Conservation (phyloP, 2,797 vertebrate genomes). For the Gadopsis marmoratus region DNA sequence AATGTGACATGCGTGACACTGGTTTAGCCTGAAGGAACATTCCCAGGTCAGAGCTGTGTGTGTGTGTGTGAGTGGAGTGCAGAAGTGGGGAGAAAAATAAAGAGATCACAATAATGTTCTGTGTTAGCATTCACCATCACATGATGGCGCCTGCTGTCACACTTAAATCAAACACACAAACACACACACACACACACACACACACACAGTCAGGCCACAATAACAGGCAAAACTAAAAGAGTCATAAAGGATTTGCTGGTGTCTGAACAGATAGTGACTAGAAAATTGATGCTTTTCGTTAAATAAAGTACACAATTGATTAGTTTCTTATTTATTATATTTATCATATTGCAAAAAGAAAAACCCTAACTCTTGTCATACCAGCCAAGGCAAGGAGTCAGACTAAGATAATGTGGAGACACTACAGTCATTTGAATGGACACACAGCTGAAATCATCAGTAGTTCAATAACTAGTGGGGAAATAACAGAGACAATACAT, state of each 20-base stretch:
- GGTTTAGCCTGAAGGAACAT: slow-evolving; percentile 75
- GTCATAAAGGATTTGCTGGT: not conserved
- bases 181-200: slow-evolving; percentile 24
- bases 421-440: slow-evolving; percentile 29
- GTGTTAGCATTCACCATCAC: slow-evolving; percentile 69
- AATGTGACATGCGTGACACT: slow-evolving; percentile 82
- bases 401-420: slow-evolving; percentile 35
- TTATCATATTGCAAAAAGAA: slow-evolving; percentile 50
- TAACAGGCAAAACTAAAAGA: slow-evolving; percentile 13
- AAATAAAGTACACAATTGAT: not conserved
- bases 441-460: slow-evolving; percentile 62
- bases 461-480: slow-evolving; percentile 68
- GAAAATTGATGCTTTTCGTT: slow-evolving; percentile 8
- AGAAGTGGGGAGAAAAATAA: slow-evolving; percentile 32
- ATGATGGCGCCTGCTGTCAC: slow-evolving; percentile 72
- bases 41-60: slow-evolving; percentile 66
- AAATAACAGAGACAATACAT: slow-evolving; percentile 16
- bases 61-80: slow-evolving; percentile 37
- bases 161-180: slow-evolving; percentile 51
- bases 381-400: slow-evolving; percentile 36
- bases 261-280: slow-evolving; percentile 9
- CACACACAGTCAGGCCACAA: slow-evolving; percentile 6
- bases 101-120: slow-evolving; percentile 68
- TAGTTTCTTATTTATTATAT: slow-evolving; percentile 8
- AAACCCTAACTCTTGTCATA: slow-evolving; percentile 4